Percentiles rank a stretch among this genome's conserved stretches.
These are phyloP conservation scores for Chamaea fasciata DNA, from an alignment of 2,113 vertebrate genomes.

Conservation along the genomic window DNA sequence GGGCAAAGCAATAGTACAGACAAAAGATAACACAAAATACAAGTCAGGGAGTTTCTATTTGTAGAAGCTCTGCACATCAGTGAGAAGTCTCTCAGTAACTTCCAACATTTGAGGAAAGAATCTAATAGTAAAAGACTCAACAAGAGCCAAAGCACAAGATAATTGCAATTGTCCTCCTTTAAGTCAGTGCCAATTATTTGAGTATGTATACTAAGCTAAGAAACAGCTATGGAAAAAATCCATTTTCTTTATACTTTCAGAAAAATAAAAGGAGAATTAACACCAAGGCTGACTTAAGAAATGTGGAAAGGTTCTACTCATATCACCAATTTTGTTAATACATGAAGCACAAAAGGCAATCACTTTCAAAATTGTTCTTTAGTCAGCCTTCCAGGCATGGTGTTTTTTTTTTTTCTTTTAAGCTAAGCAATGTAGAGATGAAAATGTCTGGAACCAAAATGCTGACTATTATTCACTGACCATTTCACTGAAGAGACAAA, in stretches of 20 bases:
- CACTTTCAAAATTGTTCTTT: neutral
- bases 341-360: neutral
- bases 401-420: neutral
- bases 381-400: neutral
- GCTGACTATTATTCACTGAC: neutral
- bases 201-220: neutral
- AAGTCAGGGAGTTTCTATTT: neutral
- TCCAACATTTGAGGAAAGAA: neutral
- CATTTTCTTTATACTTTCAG: neutral
- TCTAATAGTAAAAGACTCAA: neutral
- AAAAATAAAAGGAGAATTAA: neutral
- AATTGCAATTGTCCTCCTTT: neutral
- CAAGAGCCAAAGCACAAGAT: neutral
- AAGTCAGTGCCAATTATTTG: neutral
- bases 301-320: neutral
- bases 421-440: neutral
- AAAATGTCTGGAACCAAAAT: neutral
- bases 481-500: neutral
- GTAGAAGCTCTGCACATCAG: neutral
- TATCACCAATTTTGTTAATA: neutral
- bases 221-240: neutral
- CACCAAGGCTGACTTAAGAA: neutral
- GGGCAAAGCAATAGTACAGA: neutral
- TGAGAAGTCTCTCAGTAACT: neutral
- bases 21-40: neutral